Percentiles rank a stretch among this genome's conserved stretches.
Evolutionary conservation across 2,113 vertebrate genomes (phyloP).

Genomic region (Antennarius striatus): DNA sequence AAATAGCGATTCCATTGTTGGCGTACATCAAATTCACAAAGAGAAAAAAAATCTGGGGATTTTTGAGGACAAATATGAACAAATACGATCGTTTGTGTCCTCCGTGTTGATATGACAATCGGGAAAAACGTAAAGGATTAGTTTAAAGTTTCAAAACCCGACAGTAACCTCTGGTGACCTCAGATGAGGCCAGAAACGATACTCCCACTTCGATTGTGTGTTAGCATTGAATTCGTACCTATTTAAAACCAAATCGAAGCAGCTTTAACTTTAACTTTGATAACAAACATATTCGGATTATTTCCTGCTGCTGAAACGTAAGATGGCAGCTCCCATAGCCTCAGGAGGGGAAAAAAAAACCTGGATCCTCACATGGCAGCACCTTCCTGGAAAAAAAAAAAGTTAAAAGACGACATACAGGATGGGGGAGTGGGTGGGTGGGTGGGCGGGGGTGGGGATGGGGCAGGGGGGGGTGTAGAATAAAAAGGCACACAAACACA

Average conservation of each 20-base stretch:
- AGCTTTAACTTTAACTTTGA: slow-evolving; percentile 14
- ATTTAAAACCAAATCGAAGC: slow-evolving; percentile 3
- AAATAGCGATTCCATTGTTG: slow-evolving; percentile 13
- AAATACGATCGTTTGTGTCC: neutral
- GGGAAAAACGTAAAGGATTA: slow-evolving; percentile 16
- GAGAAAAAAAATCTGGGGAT: neutral
- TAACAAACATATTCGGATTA: slow-evolving; percentile 20
- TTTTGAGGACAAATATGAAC: neutral
- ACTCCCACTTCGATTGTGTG: slow-evolving; percentile 22
- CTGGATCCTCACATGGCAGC: neutral
- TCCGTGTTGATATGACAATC: slow-evolving; percentile 1
- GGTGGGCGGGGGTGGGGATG: no score
- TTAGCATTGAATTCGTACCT: slow-evolving; percentile 31
- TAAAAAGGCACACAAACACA: slow-evolving; percentile 37
- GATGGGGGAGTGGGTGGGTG: neutral
- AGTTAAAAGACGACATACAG: slow-evolving; percentile 23
- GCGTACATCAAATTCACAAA: neutral
- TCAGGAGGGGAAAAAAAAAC: no score
- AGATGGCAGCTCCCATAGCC: neutral
- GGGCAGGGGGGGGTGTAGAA: slow-evolving; percentile 10
- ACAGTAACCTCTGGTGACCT: slow-evolving; percentile 21
- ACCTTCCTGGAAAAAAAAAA: slow-evolving; percentile 6
- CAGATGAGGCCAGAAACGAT: slow-evolving; percentile 19
- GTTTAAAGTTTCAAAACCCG: slow-evolving; percentile 21
- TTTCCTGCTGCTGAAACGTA: neutral